Evolutionary conservation across 1,140 invertebrate genomes (phyloP), one percentile per base, ranked within the genome.

Genomic region (Argopecten irradians): DNA sequence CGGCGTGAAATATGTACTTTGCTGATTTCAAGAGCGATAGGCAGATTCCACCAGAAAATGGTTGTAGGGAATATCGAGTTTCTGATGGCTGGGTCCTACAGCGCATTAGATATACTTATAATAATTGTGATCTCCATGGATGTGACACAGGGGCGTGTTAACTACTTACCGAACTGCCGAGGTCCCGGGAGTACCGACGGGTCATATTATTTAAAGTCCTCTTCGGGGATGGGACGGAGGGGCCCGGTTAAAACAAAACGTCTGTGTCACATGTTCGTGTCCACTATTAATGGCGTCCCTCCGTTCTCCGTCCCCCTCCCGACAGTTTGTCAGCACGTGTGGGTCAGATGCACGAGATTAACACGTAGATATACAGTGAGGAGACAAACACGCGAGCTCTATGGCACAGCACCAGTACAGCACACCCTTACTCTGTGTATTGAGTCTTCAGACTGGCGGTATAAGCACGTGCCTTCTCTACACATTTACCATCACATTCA

Each of bases 101-200:
- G 22, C 19, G 43, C 43, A 19, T 46, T 46, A 46, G 13, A 5
- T 19, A 19, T 28, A 28, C 43, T 55, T 55, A 19, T 11, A 11
- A 55, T 5, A 2, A 71, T 3, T 22, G 55, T n/a, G 55, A n/a
- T 39, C 5, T 71, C 22, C 28, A 28, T 0, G 55, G 55, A n/a
- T 71, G 55, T 1, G 55, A n/a, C 55, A 2, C 33, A 36, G 22
- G 41, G 55, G 28, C 16, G 43, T 71, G 41, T 33, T 36, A 22
- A 3, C 33, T 87, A 87, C 86, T 87, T 41, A 87, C 86, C 71
- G 71, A 83, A 87, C 86, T 87, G 41, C 82, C 86, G 71, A 87
- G 39, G 86, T 87, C 86, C 82, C 86, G 82, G 71, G 86, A 87
- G 41, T 87, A 87, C 28, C 86, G 86, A 34, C 86, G 55, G 55